Evolutionary conservation across 1,140 invertebrate species (phyloP), one percentile per base, ranked within the genome.

Genomic region (Bombus pyrosoma): DNA sequence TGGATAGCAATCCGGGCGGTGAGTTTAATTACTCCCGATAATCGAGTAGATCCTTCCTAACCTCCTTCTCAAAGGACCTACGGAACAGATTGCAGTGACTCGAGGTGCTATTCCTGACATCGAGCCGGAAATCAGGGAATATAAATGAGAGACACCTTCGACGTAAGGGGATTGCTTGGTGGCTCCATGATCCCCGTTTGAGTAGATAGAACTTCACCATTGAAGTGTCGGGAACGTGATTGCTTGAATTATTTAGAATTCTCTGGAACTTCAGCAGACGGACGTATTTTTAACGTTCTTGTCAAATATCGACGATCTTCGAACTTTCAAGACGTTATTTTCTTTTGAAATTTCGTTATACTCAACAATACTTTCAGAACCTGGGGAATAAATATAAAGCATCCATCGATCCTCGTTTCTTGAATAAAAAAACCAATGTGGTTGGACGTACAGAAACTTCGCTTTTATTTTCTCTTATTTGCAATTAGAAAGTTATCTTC

Each of bases 21-120:
- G 78, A 75, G 69, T 85, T 85, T 85, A 85, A 85, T 85, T 81
- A 81, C 84, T 81, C 71, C 84, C 47, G 78, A 85, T 85, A 81
- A 85, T 85, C 84, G 84, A 81, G 78, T 81, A 59, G 84, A 81
- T 81, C 78, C 71, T 85, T 81, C 84, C 69, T 74, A 75, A 79
- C 77, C 41, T 59, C 43, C 84, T 85, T 43, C 71, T 73, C 78
- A 75, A 85, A 81, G 84, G 78, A 72, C 18, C 15, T 15, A 28
- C 28, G 34, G 68, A 73, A 75, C 78, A 81, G 84, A 85, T 74
- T 74, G 72, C 79, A 59, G 6, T 39, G 84, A 66, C 71, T 81
- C 62, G 37, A 57, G 47, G n/a, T 57, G 59, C 71, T 68, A 68
- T 18, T 8, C 37, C 25, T 18, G 69, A 81, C 72, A 85, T 68